Evolutionary conservation across 2,888 invertebrate genomes (phyloP).

Genomic region (Dicranocentrus wangi): DNA sequence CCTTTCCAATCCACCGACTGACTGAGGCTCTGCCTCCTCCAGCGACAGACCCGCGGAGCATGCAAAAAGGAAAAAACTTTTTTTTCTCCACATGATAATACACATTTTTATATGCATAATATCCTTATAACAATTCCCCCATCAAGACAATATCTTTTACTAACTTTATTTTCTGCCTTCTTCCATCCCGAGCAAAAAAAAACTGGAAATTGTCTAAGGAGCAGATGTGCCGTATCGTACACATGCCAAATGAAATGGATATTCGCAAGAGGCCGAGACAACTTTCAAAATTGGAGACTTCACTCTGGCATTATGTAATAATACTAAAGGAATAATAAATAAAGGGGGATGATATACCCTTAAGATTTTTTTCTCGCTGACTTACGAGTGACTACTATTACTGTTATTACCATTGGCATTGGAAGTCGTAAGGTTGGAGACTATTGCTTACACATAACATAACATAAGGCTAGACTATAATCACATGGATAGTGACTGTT

Average conservation of each 20-base stretch:
- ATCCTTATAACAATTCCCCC: too few relatives aligned
- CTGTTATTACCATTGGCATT: conserved; percentile 39
- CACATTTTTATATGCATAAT: background rate
- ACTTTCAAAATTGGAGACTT: too few relatives aligned
- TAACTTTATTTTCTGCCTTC: background rate
- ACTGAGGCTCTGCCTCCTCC: too few relatives aligned
- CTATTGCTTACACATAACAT: conserved; percentile 8
- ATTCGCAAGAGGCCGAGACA: too few relatives aligned
- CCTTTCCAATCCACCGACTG: conserved; percentile 45
- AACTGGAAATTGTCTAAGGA: background rate
- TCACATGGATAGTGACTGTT: conserved; percentile 19
- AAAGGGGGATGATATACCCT: conserved; percentile 23
- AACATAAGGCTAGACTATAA: conserved; percentile 21
- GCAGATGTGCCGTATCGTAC: background rate
- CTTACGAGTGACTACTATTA: conserved; percentile 48
- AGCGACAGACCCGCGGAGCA: conserved; percentile 24
- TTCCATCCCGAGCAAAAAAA: too few relatives aligned
- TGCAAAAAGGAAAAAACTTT: conserved; percentile 45
- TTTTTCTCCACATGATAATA: background rate
- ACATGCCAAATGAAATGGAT: background rate
- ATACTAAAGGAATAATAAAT: conserved; percentile 38
- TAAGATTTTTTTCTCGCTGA: conserved; percentile 45
- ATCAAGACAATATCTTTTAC: background rate
- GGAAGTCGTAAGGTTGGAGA: conserved; percentile 1
- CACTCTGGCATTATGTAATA: conserved; percentile 3